Percentiles rank a stretch among this genome's conserved stretches.
Evolutionary conservation across 2,113 vertebrate genomes (phyloP).

Genomic region (Leucoraja erinaceus): DNA sequence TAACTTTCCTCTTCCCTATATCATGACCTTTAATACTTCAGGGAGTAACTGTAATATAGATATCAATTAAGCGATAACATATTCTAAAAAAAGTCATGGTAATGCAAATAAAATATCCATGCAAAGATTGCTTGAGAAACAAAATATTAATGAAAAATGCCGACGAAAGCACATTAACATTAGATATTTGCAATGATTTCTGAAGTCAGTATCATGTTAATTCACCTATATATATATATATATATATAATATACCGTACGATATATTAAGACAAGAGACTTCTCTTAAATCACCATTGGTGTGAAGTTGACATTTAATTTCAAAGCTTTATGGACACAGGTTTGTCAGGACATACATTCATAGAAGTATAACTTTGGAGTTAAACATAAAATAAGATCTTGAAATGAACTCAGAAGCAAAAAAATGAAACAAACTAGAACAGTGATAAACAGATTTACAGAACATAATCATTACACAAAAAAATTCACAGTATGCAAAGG

Average conservation of each 20-base stretch:
- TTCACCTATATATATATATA: no score
- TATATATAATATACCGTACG: no score
- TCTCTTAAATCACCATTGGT: neutral
- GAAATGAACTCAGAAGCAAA: neutral
- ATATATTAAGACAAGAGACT: neutral
- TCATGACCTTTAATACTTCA: neutral
- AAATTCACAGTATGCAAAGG: neutral
- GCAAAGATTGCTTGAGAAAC: neutral
- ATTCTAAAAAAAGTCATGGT: neutral
- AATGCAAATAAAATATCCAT: neutral
- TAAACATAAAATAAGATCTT: neutral
- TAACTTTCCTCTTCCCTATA: neutral
- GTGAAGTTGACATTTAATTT: slow-evolving; percentile 5
- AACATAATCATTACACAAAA: neutral
- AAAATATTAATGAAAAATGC: neutral
- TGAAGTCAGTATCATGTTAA: slow-evolving; percentile 1
- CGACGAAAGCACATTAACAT: neutral
- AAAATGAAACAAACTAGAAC: neutral
- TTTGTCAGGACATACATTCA: slow-evolving; percentile 25
- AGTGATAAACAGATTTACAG: neutral
- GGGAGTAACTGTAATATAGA: neutral
- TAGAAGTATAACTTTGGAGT: slow-evolving; percentile 4
- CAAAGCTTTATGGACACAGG: neutral
- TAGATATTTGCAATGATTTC: neutral
- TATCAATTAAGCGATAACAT: neutral